Percentiles rank a stretch among this genome's conserved stretches.
These are phyloP conservation scores for Marmota monax DNA, from an alignment of 2,113 vertebrate genomes.

Conservation along the genomic window DNA sequence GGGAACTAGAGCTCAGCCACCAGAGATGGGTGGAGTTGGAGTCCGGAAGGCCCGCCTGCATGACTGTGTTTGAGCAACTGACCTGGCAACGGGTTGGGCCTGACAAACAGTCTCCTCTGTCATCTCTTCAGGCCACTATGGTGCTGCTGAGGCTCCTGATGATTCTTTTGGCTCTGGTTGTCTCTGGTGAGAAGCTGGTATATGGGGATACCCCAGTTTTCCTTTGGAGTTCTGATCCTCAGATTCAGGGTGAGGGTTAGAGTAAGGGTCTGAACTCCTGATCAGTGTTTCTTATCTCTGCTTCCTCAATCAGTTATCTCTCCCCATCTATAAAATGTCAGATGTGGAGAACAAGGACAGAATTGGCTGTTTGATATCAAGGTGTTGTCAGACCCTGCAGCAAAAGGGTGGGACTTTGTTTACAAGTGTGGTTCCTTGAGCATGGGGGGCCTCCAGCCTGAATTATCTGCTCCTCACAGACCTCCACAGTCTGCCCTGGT, in stretches of 20 bases:
- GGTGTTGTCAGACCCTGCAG: neutral
- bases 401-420: neutral
- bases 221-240: neutral
- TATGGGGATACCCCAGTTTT: neutral
- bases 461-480: conserved; percentile 64
- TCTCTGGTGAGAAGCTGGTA: conserved; percentile 75
- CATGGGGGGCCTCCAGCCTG: neutral
- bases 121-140: conserved; percentile 53
- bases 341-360: neutral
- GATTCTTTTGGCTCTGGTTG: conserved; percentile 52
- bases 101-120: neutral
- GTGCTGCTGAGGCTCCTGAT: neutral
- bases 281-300: neutral
- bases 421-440: neutral
- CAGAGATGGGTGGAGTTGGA: conserved; percentile 16
- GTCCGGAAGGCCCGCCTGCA: neutral
- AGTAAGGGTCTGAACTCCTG: neutral
- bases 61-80: conserved; percentile 68
- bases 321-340: neutral
- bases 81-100: conserved; percentile 63
- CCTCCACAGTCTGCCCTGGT: conserved; percentile 73
- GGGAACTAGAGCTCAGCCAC: neutral
- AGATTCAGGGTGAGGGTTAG: neutral
- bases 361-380: neutral
- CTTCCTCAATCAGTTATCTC: neutral